phyloP scores from a whole-genome alignment of 2,888 invertebrate species.

The Drosophila rellima region DNA sequence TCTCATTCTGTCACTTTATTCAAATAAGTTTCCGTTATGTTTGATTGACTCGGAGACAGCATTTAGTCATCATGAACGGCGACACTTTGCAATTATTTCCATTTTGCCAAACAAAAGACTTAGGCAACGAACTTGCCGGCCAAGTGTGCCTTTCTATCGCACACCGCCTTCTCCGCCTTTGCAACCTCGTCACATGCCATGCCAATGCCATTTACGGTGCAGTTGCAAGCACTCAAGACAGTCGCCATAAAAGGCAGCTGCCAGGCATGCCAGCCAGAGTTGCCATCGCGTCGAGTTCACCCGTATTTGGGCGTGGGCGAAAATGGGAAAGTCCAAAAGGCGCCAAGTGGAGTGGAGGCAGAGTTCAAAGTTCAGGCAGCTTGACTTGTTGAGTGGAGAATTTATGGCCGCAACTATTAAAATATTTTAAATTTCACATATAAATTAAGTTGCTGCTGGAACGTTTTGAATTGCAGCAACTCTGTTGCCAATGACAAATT shows the following conservation, averaged over 20 bases:
- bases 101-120: slow-evolving; percentile 49
- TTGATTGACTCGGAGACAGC: slow-evolving; percentile 44
- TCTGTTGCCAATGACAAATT: slow-evolving; percentile 45
- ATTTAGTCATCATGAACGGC: slow-evolving; percentile 51
- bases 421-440: no score
- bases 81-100: slow-evolving; percentile 51
- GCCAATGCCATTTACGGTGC: slow-evolving; percentile 44
- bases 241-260: slow-evolving; percentile 41
- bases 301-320: slow-evolving; percentile 62
- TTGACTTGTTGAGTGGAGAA: slow-evolving; percentile 32
- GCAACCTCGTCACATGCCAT: slow-evolving; percentile 8
- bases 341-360: slow-evolving; percentile 41
- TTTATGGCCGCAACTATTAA: slow-evolving; percentile 33
- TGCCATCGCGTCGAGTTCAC: slow-evolving; percentile 1
- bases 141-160: slow-evolving; percentile 48
- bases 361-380: slow-evolving; percentile 40
- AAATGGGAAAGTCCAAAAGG: slow-evolving; percentile 73
- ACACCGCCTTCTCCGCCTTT: neutral
- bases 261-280: slow-evolving; percentile 35
- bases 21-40: slow-evolving; percentile 59
- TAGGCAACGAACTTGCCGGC: slow-evolving; percentile 52
- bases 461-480: slow-evolving; percentile 32
- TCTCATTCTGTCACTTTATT: slow-evolving; percentile 22
- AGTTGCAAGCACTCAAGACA: slow-evolving; percentile 25
- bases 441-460: slow-evolving; percentile 47